phyloP scores from a whole-genome alignment of 2,113 vertebrate genomes.

The Prunella fulvescens region DNA sequence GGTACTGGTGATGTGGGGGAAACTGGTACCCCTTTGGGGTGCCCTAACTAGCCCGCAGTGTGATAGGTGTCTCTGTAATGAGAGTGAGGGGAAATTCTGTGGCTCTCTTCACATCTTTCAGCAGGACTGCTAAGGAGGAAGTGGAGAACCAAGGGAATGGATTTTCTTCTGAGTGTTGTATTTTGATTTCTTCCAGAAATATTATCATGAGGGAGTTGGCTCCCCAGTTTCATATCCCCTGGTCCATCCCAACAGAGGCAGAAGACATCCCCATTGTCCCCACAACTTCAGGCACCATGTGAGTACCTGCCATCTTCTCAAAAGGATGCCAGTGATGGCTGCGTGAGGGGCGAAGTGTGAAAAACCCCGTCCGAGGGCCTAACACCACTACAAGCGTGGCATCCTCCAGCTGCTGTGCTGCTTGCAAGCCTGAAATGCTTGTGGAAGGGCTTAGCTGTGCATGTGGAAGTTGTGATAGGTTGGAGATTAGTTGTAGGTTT shows the following conservation, averaged over 20 bases:
- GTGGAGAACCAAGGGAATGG: not conserved
- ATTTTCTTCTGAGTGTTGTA: not conserved
- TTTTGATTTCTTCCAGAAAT: conserved; percentile 78
- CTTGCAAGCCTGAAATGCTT: not conserved
- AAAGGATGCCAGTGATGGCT: not conserved
- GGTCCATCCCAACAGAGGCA: conserved; percentile 97
- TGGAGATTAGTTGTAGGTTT: not conserved
- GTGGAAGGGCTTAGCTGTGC: not conserved
- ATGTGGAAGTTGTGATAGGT: not conserved
- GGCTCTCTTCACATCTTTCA: not conserved
- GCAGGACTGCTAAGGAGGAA: not conserved
- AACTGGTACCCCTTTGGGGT: not conserved
- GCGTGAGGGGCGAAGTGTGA: not conserved
- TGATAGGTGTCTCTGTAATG: not conserved
- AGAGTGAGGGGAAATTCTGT: not conserved
- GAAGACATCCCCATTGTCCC: conserved; percentile 99
- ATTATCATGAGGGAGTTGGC: conserved; percentile 97
- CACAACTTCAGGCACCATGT: conserved; percentile 99
- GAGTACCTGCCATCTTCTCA: conserved; percentile 56
- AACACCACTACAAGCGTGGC: not conserved
- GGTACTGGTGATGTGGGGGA: not conserved
- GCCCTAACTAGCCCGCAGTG: not conserved
- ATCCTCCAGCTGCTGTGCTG: not conserved
- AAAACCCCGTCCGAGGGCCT: not conserved
- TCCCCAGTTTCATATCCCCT: conserved; percentile 97